Evolutionary conservation across 2,113 vertebrate species (phyloP).

Genomic region (Megalops atlanticus): DNA sequence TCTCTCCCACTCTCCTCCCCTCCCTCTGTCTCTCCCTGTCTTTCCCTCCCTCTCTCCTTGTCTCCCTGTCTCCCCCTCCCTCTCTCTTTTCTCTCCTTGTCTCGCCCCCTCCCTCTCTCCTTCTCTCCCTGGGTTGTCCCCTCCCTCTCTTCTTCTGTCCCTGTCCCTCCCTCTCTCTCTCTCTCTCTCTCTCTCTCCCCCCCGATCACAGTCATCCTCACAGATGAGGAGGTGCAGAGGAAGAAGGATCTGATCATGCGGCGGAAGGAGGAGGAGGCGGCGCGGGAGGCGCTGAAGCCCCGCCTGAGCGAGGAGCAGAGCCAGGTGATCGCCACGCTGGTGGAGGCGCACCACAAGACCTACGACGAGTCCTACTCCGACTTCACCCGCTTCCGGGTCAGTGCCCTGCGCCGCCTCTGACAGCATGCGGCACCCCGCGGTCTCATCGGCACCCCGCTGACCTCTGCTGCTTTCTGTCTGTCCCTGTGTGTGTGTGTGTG

Average conservation of each 20-base stretch:
- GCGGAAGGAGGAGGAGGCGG: slow-evolving; percentile 92
- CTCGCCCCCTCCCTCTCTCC: not conserved
- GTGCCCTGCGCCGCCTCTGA: not conserved
- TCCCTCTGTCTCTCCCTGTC: slow-evolving; percentile 25
- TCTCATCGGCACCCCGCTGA: not conserved
- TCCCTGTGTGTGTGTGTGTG: not conserved
- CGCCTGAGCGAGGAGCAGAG: slow-evolving; percentile 87
- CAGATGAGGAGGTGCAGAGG: slow-evolving; percentile 94
- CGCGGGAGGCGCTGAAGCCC: slow-evolving; percentile 83
- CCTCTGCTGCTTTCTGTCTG: not conserved
- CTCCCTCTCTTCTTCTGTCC: not conserved
- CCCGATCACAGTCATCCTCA: slow-evolving; percentile 84
- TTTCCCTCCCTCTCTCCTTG: no score
- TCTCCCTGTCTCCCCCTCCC: not conserved
- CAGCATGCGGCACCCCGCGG: no score
- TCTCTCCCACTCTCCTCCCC: no score
- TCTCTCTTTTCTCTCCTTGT: no score
- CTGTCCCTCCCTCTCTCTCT: slow-evolving; percentile 5
- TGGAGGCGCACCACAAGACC: slow-evolving; percentile 94
- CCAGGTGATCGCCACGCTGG: slow-evolving; percentile 77
- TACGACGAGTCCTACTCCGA: slow-evolving; percentile 90
- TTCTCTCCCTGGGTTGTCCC: no score
- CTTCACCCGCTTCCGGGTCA: slow-evolving; percentile 82
- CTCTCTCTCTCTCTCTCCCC: not conserved
- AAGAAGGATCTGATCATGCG: slow-evolving; percentile 93